Base-by-base conservation (phyloP, 2,888 invertebrate genomes). In the Herminia tarsipennalis region DNA sequence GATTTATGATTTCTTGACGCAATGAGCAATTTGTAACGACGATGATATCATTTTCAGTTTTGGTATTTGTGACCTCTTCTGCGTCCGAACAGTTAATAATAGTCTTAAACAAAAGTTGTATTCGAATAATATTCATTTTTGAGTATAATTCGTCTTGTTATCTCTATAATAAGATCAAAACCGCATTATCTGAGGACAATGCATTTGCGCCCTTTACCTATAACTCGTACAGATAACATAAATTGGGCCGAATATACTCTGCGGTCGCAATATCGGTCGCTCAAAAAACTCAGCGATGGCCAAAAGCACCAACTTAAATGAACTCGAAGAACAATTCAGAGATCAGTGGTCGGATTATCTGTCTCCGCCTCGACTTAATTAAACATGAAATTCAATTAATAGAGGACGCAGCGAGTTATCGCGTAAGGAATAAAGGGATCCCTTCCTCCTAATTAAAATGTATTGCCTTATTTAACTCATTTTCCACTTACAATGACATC, bases 381-480 rank as follows among this genome's bases (percentile, higher is more conserved):
- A 89, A 90, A 90, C 90, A 90, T 88, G 87, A 90, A 89, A 90
- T 90, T 89, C 89, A 90, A 90, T 90, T 88, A 90, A 89, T 89
- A 88, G 86, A 85, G 82, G 76, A 80, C 78, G 76, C 78, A 76
- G 78, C 82, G 83, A 88, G 86, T 88, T 88, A 89, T 89, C 88
- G 87, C 87, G 81, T 76, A 78, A 80, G 81, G 87, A 88, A 89
- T 87, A 88, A 89, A 88, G 87, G 88, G 83, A 83, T 81, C 86
- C 88, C 86, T 84, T 86, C 86, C 80, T 83, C 81, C 89, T 91
- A 89, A 91, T 91, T 91, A 91, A 91, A 91, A 91, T 90, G 88
- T 91, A 91, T 91, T 91, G 90, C 90, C 86, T 90, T 91, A 89
- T 91, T 91, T 88, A 89, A 91, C 90, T 91, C 89, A 90, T 91